Evolutionary conservation across 2,797 vertebrate genomes (phyloP).

Genomic region (Myripristis murdjan): DNA sequence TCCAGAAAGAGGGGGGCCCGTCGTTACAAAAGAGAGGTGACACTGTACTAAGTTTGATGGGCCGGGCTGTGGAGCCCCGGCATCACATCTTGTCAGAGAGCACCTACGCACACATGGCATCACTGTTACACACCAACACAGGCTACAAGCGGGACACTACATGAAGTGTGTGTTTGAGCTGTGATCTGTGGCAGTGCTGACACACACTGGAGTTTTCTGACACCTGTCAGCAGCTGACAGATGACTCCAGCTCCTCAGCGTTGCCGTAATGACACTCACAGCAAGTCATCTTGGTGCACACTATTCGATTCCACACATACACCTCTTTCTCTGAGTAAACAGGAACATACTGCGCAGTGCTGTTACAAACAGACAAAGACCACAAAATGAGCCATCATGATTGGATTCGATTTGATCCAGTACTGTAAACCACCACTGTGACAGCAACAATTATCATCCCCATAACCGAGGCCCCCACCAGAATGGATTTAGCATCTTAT

Average conservation of each 20-base stretch:
- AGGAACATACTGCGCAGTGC: not conserved
- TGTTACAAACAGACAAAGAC: conserved; percentile 41
- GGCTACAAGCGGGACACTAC: not conserved
- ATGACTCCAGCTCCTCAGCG: not conserved
- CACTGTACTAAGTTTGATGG: not conserved
- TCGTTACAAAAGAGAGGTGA: not conserved
- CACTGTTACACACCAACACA: not conserved
- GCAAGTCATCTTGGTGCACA: not conserved
- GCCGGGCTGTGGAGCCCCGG: not conserved
- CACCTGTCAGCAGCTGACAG: no score
- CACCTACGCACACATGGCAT: not conserved
- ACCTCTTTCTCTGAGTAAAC: not conserved
- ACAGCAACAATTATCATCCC: conserved; percentile 71
- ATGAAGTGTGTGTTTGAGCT: not conserved
- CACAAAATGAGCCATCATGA: conserved; percentile 51
- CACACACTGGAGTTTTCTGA: no score
- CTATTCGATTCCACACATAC: not conserved
- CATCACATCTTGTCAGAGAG: not conserved
- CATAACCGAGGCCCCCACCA: conserved; percentile 36
- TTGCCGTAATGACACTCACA: not conserved
- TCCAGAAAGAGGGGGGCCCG: not conserved
- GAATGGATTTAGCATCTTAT: conserved; percentile 79
- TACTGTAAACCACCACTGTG: conserved; percentile 58
- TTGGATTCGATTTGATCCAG: conserved; percentile 72
- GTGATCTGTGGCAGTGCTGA: not conserved